Conservation (phyloP, 1,140 invertebrate genomes). For the Drosophila sturtevanti region DNA sequence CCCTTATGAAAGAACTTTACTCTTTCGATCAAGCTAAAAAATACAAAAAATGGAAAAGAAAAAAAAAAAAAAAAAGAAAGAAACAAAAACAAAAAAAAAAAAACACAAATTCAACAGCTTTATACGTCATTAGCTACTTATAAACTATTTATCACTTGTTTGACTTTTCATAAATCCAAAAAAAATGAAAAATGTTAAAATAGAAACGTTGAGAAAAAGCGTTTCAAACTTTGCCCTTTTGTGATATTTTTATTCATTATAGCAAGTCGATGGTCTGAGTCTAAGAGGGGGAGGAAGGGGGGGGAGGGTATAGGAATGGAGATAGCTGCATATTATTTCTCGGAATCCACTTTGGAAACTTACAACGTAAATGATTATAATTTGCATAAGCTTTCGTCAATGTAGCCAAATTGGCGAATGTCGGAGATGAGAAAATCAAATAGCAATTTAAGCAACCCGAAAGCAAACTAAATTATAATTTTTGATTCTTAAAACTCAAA, state of each 20-base stretch:
- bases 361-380: constrained; percentile 49
- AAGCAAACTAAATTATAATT: neutral
- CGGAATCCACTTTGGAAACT: constrained; percentile 49
- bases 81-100: too few species aligned
- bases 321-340: constrained; percentile 22
- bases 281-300: neutral
- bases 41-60: neutral
- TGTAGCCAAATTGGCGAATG: constrained; percentile 19
- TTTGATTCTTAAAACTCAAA: neutral
- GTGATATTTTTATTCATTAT: neutral
- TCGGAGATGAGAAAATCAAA: neutral
- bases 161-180: neutral
- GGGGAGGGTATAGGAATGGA: neutral
- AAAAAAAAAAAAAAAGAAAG: neutral
- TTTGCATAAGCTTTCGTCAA: constrained; percentile 41
- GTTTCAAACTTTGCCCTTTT: constrained; percentile 10
- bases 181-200: neutral
- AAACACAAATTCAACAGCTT: neutral
- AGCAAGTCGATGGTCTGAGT: too few species aligned
- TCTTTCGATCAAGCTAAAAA: constrained; percentile 16
- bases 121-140: constrained; percentile 5
- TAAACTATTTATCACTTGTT: constrained; percentile 5
- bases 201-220: neutral
- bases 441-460: neutral
- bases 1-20: constrained; percentile 30